These are phyloP conservation scores for Rhyzopertha dominica DNA, from an alignment of 1,140 invertebrate species.

Conservation along the genomic window DNA sequence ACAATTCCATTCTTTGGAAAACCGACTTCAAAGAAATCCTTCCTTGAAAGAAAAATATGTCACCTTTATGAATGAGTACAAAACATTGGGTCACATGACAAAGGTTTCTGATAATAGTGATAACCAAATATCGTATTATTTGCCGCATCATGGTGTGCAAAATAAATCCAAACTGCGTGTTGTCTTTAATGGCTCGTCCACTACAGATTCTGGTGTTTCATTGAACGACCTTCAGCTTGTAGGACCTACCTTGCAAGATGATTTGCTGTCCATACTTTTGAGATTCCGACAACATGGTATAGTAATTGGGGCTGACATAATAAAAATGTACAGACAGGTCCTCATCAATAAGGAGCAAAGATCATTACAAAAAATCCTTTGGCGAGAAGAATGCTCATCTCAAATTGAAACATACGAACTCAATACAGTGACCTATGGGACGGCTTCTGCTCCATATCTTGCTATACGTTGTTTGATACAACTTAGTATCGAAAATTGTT, in stretches of 20 bases:
- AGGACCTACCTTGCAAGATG: not conserved
- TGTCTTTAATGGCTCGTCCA: not conserved
- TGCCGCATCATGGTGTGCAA: too few species aligned
- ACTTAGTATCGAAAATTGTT: conserved; percentile 14
- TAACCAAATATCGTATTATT: too few species aligned
- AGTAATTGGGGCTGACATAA: not conserved
- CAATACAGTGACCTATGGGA: conserved; percentile 29
- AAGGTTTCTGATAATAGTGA: too few species aligned
- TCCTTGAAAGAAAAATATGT: not conserved
- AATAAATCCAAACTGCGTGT: not conserved
- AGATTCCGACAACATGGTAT: not conserved
- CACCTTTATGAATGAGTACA: not conserved
- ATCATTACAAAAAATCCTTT: conserved; percentile 3
- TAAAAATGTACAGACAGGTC: not conserved
- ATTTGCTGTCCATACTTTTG: not conserved
- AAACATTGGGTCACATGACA: not conserved
- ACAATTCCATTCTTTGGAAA: not conserved
- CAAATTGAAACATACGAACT: conserved; percentile 28
- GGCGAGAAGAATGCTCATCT: conserved; percentile 14
- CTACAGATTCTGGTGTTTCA: not conserved
- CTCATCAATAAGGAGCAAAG: not conserved
- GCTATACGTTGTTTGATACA: conserved; percentile 19
- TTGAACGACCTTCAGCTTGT: not conserved
- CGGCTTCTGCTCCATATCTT: conserved; percentile 23
- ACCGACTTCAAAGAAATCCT: not conserved